A percentile compares a stretch with the other conserved stretches of the same genome.
Conservation (phyloP, 2,113 vertebrate genomes). For the Tamias sibiricus region DNA sequence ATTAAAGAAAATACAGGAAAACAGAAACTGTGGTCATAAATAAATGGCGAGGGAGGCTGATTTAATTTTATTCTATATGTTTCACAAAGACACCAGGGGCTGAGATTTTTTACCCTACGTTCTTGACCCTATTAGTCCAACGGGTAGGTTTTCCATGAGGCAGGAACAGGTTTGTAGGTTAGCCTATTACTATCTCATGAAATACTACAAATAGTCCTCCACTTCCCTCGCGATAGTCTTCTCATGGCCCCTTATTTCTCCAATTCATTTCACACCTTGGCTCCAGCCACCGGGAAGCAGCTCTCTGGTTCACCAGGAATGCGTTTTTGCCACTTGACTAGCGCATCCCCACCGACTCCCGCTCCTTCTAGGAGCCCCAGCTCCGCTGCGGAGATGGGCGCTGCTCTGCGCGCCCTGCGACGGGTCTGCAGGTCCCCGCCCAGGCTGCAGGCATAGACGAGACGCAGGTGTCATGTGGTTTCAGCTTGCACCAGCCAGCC, state of each 20-base stretch:
- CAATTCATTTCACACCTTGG: background rate
- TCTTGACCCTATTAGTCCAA: background rate
- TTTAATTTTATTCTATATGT: background rate
- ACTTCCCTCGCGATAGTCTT: background rate
- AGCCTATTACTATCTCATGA: background rate
- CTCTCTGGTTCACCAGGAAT: background rate
- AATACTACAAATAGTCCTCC: background rate
- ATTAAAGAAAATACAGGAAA: background rate
- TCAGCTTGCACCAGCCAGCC: fast-evolving
- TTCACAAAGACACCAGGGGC: background rate
- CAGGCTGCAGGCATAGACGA: no score
- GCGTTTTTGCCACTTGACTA: fast-evolving
- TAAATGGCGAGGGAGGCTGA: background rate
- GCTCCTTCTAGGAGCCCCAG: background rate
- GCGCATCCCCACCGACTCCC: background rate
- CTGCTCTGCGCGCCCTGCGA: background rate
- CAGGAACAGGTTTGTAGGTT: background rate
- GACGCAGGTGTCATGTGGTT: fast-evolving
- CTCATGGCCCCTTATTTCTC: background rate
- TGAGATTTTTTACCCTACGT: background rate
- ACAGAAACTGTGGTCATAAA: background rate
- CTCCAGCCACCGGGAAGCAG: background rate
- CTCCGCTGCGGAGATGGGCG: fast-evolving
- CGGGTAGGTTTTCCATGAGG: background rate
- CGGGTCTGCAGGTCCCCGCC: background rate